phyloP scores from a whole-genome alignment of 2,113 vertebrate genomes.

The Podarcis muralis region DNA sequence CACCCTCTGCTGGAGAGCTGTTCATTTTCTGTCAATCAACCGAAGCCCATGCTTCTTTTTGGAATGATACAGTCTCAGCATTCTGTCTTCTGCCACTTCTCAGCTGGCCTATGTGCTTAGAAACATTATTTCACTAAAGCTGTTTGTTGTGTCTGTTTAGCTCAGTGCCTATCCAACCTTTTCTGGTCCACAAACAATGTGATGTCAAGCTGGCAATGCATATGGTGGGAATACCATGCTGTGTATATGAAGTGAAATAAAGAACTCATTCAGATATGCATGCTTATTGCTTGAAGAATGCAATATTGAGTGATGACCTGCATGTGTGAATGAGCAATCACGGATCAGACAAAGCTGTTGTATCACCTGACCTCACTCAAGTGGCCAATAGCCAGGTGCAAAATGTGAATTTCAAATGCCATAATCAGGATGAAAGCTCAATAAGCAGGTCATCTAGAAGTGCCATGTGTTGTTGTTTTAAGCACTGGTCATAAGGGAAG shows the following conservation, averaged over 20 bases:
- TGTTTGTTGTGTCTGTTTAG: neutral
- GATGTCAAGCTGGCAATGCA: neutral
- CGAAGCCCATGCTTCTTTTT: neutral
- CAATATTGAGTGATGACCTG: neutral
- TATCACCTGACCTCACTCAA: neutral
- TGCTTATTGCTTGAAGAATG: neutral
- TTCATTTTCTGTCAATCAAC: neutral
- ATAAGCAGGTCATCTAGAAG: too few relatives aligned
- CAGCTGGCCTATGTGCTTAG: neutral
- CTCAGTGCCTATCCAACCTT: neutral
- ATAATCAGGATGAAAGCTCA: too few relatives aligned
- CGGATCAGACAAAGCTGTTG: neutral
- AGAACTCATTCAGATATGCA: neutral
- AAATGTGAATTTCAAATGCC: too few relatives aligned
- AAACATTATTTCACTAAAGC: neutral
- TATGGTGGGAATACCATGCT: neutral
- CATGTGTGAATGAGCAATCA: neutral
- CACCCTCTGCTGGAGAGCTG: constrained; percentile 58
- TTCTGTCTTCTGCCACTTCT: neutral
- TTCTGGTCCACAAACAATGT: neutral
- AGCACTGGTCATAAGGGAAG: neutral
- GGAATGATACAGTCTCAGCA: neutral
- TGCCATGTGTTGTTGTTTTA: neutral
- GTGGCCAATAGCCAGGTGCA: too few relatives aligned
- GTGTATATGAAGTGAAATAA: neutral